Evolutionary conservation across 2,888 invertebrate genomes (phyloP), one percentile per base, ranked within the genome.

Genomic region (Subacronicta megacephala): DNA sequence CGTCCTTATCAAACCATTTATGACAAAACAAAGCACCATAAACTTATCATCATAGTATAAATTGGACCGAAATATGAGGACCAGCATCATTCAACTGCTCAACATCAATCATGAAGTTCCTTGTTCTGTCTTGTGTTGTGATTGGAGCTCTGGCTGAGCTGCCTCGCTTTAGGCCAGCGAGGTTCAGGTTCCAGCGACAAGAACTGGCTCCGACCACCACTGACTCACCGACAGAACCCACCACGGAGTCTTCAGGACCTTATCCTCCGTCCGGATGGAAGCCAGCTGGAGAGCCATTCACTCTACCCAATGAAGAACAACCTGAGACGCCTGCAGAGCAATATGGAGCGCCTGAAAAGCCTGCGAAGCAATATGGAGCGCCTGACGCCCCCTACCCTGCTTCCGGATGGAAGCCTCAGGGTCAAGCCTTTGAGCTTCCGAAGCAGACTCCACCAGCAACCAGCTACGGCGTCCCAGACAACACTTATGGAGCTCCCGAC

Each of bases 121-220:
- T 89, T 13, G 70, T 93, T 4, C 55, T 92, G 12, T 78, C 80
- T 52, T 88, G 86, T 74, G 62, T 89, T 20, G 52, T 87, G 33
- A 78, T 75, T 9, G 85, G 82, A 23, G 90, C 77, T 0, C 50
- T 85, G 12, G 91, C 91, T 87, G 93, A 93, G 67, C 89, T 82
- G 23, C 94, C 94, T 90, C 93, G 94, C 81, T 90, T 87, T 70
- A 82, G 84, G 74, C 88, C 90, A 35, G 91, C 90, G 90, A 90
- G 92, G 89, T 90, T 93, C 78, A 81, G 92, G 58, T 88, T 81
- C 67, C 92, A 93, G 85, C 86, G 94, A n/a, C 89, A 88, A 59
- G 92, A 92, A 62, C 67, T 94, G 40, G 90, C 88, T 17, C 92
- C 94, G 7, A 90, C 93, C 0, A 92, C 93, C 1, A 92, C 93